phyloP scores from a whole-genome alignment of 2,797 vertebrate species.

The Catostomus latipinnis region DNA sequence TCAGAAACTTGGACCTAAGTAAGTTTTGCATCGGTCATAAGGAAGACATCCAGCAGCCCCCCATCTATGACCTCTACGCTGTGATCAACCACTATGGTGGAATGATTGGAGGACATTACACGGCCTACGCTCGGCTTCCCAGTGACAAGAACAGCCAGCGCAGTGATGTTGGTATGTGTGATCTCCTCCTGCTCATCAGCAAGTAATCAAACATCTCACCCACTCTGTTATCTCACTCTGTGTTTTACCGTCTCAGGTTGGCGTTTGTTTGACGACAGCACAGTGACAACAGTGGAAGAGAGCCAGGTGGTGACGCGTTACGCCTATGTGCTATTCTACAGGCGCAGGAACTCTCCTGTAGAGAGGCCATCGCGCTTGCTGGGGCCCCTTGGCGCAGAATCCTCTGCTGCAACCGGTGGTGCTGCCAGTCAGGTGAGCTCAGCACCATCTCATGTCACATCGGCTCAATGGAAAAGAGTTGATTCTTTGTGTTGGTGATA shows the following conservation, averaged over 20 bases:
- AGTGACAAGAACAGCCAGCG: conserved; percentile 97
- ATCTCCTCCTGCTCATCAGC: not conserved
- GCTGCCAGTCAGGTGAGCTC: conserved; percentile 93
- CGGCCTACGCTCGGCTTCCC: conserved; percentile 92
- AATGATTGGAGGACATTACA: conserved; percentile 98
- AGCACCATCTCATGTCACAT: conserved; percentile 12
- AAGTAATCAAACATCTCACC: not conserved
- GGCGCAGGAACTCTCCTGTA: conserved; percentile 95
- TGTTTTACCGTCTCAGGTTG: conserved; percentile 80
- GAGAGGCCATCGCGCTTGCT: conserved; percentile 87
- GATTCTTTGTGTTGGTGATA: not conserved
- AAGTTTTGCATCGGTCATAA: conserved; percentile 98
- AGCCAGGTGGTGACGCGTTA: conserved; percentile 98
- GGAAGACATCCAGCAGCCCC: conserved; percentile 92
- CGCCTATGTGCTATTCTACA: conserved; percentile 96
- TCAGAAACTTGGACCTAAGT: conserved; percentile 93
- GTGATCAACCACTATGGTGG: conserved; percentile 99
- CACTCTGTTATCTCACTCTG: not conserved
- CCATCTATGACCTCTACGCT: conserved; percentile 95
- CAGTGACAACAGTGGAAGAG: conserved; percentile 96
- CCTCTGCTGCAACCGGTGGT: conserved; percentile 81
- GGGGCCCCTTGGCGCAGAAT: conserved; percentile 79
- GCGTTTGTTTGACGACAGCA: conserved; percentile 98
- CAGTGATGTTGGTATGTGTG: conserved; percentile 92
- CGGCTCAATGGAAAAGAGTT: conserved; percentile 10